Percentiles rank a stretch among this genome's conserved stretches.
Evolutionary conservation across 2,888 invertebrate genomes (phyloP).

Genomic region (Diplazon laetatorius): DNA sequence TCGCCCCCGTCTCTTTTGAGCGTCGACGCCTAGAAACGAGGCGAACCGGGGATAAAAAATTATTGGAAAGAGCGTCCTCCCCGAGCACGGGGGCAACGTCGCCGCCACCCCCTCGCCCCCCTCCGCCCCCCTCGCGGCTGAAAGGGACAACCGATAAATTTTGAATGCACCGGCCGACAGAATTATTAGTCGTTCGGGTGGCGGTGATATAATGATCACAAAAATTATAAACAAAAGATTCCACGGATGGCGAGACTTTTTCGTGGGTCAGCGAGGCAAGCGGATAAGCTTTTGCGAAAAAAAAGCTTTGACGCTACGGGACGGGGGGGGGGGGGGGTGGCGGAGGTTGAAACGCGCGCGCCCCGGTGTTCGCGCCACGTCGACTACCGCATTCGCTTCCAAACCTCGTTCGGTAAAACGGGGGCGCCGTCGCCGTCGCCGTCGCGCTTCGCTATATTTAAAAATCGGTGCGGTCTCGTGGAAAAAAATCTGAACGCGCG

Average conservation of each 20-base stretch:
- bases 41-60: conserved; percentile 69
- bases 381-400: conserved; percentile 68
- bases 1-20: conserved; percentile 59
- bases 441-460: conserved; percentile 78
- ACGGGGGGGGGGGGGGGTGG: no score
- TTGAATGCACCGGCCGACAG: conserved; percentile 78
- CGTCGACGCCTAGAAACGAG: conserved; percentile 60
- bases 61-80: conserved; percentile 63
- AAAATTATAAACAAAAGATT: conserved; percentile 83
- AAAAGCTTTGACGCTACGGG: conserved; percentile 79
- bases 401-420: conserved; percentile 74
- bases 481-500: conserved; percentile 77
- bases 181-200: conserved; percentile 64
- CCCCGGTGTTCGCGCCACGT: conserved; percentile 66
- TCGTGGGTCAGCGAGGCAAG: conserved; percentile 81
- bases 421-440: neutral
- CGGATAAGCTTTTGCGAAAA: conserved; percentile 75
- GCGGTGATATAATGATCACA: conserved; percentile 81
- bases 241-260: conserved; percentile 82
- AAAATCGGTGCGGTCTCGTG: conserved; percentile 82
- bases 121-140: no score
- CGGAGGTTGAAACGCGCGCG: conserved; percentile 55
- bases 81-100: conserved; percentile 50
- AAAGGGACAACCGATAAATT: conserved; percentile 74
- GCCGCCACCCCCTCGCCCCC: conserved; percentile 45